Percentiles rank a stretch among this genome's conserved stretches.
phyloP scores from a whole-genome alignment of 2,797 vertebrate genomes.

The Danio choprae region DNA sequence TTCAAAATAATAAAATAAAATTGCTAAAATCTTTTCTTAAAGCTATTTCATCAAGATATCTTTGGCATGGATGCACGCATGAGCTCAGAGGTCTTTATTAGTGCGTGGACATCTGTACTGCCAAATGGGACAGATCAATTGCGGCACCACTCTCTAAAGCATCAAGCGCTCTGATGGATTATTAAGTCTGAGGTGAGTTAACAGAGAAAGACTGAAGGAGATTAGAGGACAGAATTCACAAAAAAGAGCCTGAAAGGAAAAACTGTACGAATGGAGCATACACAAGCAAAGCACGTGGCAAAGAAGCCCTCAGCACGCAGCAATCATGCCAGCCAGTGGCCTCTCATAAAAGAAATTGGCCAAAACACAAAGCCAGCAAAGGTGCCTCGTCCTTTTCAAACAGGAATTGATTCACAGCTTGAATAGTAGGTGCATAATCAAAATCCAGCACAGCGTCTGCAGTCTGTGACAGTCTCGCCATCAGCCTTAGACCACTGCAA shows the following conservation, averaged over 20 bases:
- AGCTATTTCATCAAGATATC: neutral
- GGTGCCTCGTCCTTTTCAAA: conserved; percentile 39
- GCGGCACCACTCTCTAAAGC: neutral
- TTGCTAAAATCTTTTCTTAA: neutral
- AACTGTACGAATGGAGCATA: neutral
- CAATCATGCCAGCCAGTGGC: conserved; percentile 36
- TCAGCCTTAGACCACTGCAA: conserved; percentile 6
- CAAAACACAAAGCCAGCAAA: conserved; percentile 43
- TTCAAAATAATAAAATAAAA: too few relatives aligned
- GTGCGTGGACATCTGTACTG: conserved; percentile 5
- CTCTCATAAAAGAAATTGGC: conserved; percentile 33
- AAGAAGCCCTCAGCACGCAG: conserved; percentile 13
- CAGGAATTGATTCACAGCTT: conserved; percentile 48
- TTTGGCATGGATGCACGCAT: conserved; percentile 14
- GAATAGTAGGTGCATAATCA: conserved; percentile 36
- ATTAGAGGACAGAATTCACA: conserved; percentile 12
- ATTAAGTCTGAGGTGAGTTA: neutral
- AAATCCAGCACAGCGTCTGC: conserved; percentile 39
- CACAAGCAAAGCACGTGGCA: neutral
- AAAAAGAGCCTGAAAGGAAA: neutral
- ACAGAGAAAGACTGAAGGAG: neutral
- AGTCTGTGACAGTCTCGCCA: neutral
- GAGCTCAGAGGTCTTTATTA: too few relatives aligned
- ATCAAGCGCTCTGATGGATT: neutral
- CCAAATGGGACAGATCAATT: conserved; percentile 24